A percentile compares a stretch with the other conserved stretches of the same genome.
phyloP scores from a whole-genome alignment of 2,113 vertebrate species.

The Morone saxatilis region DNA sequence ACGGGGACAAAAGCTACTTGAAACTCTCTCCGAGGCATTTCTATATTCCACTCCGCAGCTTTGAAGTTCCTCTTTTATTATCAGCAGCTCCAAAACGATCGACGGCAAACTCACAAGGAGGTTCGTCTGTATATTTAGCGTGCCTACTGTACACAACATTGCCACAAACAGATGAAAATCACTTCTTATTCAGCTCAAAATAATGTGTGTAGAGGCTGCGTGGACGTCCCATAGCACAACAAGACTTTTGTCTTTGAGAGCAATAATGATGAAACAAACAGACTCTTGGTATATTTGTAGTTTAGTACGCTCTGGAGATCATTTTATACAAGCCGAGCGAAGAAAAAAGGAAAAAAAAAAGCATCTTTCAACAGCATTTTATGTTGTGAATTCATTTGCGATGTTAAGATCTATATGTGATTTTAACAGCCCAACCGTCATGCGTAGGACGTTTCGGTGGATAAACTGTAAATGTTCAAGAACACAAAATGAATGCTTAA shows the following conservation, averaged over 20 bases:
- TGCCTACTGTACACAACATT: conserved; percentile 61
- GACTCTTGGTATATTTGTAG: conserved; percentile 20
- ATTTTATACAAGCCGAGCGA: conserved; percentile 11
- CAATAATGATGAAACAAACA: conserved; percentile 66
- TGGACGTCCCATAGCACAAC: conserved; percentile 52
- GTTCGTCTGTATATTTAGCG: conserved; percentile 52
- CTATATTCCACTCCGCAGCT: conserved; percentile 24
- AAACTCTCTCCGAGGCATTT: conserved; percentile 61
- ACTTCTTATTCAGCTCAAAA: neutral
- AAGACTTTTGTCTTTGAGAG: conserved; percentile 64
- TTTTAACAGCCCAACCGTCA: neutral
- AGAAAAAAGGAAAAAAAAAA: neutral
- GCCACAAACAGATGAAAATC: conserved; percentile 29
- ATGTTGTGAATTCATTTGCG: conserved; percentile 1
- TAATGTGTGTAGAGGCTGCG: conserved; percentile 7
- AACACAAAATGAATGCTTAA: conserved; percentile 1
- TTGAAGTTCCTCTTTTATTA: conserved; percentile 5
- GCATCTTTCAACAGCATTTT: neutral
- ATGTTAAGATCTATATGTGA: neutral
- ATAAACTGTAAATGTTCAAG: neutral
- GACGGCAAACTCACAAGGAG: neutral
- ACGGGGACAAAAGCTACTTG: conserved; percentile 69
- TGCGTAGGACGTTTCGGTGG: neutral
- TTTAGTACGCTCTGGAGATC: conserved; percentile 6
- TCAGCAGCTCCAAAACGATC: conserved; percentile 13